Percentiles rank a stretch among this genome's conserved stretches.
phyloP scores from a whole-genome alignment of 2,113 vertebrate species.

The Alethe diademata region DNA sequence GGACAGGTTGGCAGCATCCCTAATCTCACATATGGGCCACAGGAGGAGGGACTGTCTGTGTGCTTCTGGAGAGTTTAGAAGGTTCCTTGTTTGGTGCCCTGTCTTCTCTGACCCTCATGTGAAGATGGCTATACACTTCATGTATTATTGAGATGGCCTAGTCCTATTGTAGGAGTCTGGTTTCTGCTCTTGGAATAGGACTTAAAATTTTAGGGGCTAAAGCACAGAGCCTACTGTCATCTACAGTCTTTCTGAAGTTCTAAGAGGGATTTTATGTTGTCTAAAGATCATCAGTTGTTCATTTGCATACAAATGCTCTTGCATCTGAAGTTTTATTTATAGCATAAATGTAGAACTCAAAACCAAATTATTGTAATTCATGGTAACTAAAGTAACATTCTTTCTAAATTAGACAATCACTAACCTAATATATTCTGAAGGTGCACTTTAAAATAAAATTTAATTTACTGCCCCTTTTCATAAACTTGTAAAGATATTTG shows the following conservation, averaged over 20 bases:
- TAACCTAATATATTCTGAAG: neutral
- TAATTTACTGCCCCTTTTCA: neutral
- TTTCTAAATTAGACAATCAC: neutral
- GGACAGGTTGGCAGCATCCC: neutral
- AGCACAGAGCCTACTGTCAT: neutral
- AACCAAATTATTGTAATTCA: neutral
- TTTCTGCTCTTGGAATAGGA: neutral
- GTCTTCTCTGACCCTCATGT: neutral
- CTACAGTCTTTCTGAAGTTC: neutral
- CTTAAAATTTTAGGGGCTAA: neutral
- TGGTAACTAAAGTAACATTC: neutral
- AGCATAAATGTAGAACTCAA: neutral
- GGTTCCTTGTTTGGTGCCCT: neutral
- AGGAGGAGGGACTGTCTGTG: neutral
- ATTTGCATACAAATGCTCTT: neutral
- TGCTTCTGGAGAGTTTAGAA: neutral
- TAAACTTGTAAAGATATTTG: neutral
- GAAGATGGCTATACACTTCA: neutral
- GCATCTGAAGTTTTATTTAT: neutral
- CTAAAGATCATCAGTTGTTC: neutral
- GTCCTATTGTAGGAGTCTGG: neutral
- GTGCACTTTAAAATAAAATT: neutral
- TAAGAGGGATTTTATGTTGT: neutral
- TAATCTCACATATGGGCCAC: accelerated
- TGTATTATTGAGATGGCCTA: neutral